phyloP scores from a whole-genome alignment of 2,888 invertebrate genomes.

The Plutella xylostella region DNA sequence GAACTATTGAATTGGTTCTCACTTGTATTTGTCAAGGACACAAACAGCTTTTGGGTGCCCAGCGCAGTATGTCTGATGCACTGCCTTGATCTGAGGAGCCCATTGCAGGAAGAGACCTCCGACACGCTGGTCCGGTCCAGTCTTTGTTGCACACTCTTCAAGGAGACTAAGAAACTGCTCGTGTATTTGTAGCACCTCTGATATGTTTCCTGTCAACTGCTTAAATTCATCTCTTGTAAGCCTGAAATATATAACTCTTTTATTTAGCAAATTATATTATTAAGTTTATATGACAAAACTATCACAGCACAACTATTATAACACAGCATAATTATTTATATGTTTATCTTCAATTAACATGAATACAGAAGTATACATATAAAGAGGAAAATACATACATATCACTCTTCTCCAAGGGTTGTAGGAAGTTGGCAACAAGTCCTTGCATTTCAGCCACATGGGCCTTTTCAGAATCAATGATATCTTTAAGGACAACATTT shows the following conservation, averaged over 20 bases:
- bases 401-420: constrained; percentile 86
- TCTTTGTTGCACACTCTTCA: constrained; percentile 81
- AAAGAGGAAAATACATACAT: constrained; percentile 77
- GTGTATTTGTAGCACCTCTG: constrained; percentile 88
- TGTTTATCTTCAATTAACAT: too few relatives aligned
- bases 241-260: too few relatives aligned
- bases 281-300: too few relatives aligned
- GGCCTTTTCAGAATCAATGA: constrained; percentile 92
- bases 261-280: too few relatives aligned
- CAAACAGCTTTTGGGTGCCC: constrained; percentile 96
- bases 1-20: constrained; percentile 32
- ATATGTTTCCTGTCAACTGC: constrained; percentile 88
- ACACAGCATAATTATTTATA: too few relatives aligned
- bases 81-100: constrained; percentile 83
- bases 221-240: constrained; percentile 87
- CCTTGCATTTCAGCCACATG: constrained; percentile 92
- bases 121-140: constrained; percentile 82
- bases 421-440: constrained; percentile 85
- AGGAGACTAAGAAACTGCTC: constrained; percentile 82
- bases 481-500: constrained; percentile 87
- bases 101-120: constrained; percentile 92
- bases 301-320: too few relatives aligned
- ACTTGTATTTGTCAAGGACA: constrained; percentile 94
- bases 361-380: too few relatives aligned
- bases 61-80: constrained; percentile 90